Base-by-base conservation (phyloP, 2,888 invertebrate genomes). In the Drosophila cognata region DNA sequence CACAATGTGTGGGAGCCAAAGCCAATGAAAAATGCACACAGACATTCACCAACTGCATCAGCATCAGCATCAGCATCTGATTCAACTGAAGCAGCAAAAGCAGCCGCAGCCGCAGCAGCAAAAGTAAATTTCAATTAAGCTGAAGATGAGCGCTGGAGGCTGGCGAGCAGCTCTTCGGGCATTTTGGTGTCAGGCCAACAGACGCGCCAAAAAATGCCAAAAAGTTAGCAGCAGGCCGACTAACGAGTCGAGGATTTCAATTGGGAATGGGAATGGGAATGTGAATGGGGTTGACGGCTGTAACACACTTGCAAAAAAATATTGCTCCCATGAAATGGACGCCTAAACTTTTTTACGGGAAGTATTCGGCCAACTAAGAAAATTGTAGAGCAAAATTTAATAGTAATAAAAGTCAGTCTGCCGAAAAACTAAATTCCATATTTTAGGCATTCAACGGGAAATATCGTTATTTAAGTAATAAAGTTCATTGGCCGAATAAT, bases 1-100 rank as follows among this genome's bases (percentile, higher is more conserved):
- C 89, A 89, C 89, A 85, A 84, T 91, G 84, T 86, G 91, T 86
- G 91, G 85, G 85, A 90, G 91, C 84, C 88, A 65, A 70, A 84
- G 77, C 72, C 84, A 86, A 86, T 90, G 91, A 61, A 82, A 84
- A 84, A 84, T 84, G 76, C 84, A 78, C 81, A 59, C 79, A 84
- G 82, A 82, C 90, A 84, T 84, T 84, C 89, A 88, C 81, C 79
- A 79, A 46, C 46, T 46, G 51, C 61, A 31, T 46, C 50, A 43
- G 21, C 63, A 55, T 18, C 52, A 59, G 18, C 67, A 65, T 8
- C 63, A 66, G 35, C 86, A 62, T 25, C 28, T 55, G 21, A 25
- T 25, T 28, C 25, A 55, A 28, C 25, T 55, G 69, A 69, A 63
- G 5, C 76, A 56, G 28, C 67, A 60, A 16, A 36, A 36, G 36